Base-by-base conservation (phyloP, 2,888 invertebrate species). In the Tenthredo amoena region DNA sequence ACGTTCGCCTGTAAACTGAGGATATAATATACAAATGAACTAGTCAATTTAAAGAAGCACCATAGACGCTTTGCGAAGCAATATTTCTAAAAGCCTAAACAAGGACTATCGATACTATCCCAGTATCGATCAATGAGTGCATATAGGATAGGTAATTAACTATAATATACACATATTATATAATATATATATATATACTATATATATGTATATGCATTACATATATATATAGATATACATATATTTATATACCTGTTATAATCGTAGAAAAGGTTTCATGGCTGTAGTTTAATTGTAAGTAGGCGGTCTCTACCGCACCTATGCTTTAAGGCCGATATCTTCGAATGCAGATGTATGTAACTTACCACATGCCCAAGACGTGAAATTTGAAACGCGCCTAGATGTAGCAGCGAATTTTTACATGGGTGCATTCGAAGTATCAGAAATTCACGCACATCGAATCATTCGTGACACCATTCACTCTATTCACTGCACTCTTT, bases 1-100 rank as follows among this genome's bases (percentile, higher is more conserved):
- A 43, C 81, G 15, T 55, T 62, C 62, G 37, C 62, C 62, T 65
- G 18, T 65, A 5, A 21, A 81, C 62, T 31, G 62, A 83, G 84
- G 77, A n/a, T 83, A 87, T 77, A 82, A 86, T 81, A 89, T 87
- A 88, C 88, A 88, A 88, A 88, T 89, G 12, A 83, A 90, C 88
- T 90, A 91, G 92, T 92, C 92, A 92, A 92, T 92, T 91, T 88
- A 90, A 90, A 88, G 88, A 89, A 89, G 90, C 89, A 91, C 89
- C 89, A 90, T 84, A 88, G 87, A 89, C 89, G 90, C 89, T 91
- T 88, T 88, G 88, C 88, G 88, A 91, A 89, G 90, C 89, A 90
- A 90, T 91, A 91, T 89, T 87, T 88, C 86, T 87, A 88, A 86
- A 65, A 88, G 87, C 85, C 86, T 87, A 88, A 87, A 72, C 34